phyloP scores from a whole-genome alignment of 2,113 vertebrate species.

The Noturus placidus region DNA sequence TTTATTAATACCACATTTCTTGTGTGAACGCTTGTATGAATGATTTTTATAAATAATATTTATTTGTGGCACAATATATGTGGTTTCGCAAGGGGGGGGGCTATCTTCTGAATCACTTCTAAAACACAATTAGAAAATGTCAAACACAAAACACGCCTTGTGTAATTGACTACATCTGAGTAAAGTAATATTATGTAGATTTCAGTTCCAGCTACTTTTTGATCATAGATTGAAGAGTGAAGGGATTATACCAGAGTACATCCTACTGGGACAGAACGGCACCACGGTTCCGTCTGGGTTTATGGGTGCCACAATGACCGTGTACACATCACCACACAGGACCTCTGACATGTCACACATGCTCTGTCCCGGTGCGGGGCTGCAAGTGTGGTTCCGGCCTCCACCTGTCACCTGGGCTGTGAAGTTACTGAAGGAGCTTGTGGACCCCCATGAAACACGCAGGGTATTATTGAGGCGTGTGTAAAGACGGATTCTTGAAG shows the following conservation, averaged over 20 bases:
- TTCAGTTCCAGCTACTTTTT: neutral
- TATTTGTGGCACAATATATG: too few relatives aligned
- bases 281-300: slow-evolving; percentile 69
- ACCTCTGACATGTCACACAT: slow-evolving; percentile 78
- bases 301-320: slow-evolving; percentile 79
- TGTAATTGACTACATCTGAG: neutral
- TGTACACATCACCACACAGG: slow-evolving; percentile 82
- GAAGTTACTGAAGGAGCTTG: slow-evolving; percentile 67
- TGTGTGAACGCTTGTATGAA: too few relatives aligned
- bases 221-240: neutral
- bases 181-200: neutral
- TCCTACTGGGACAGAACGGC: slow-evolving; percentile 80
- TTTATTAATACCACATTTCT: too few relatives aligned
- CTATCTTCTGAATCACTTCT: too few relatives aligned
- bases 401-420: slow-evolving; percentile 72
- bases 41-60: too few relatives aligned
- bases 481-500: slow-evolving; percentile 82
- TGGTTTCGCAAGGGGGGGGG: too few relatives aligned
- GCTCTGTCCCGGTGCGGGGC: slow-evolving; percentile 65
- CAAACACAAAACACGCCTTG: neutral
- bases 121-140: too few relatives aligned
- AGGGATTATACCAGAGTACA: slow-evolving; percentile 82
- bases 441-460: slow-evolving; percentile 79
- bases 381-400: slow-evolving; percentile 79
- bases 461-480: slow-evolving; percentile 72